These are phyloP conservation scores for Cathartes aura DNA, from an alignment of 2,113 vertebrate genomes.

Conservation along the genomic window DNA sequence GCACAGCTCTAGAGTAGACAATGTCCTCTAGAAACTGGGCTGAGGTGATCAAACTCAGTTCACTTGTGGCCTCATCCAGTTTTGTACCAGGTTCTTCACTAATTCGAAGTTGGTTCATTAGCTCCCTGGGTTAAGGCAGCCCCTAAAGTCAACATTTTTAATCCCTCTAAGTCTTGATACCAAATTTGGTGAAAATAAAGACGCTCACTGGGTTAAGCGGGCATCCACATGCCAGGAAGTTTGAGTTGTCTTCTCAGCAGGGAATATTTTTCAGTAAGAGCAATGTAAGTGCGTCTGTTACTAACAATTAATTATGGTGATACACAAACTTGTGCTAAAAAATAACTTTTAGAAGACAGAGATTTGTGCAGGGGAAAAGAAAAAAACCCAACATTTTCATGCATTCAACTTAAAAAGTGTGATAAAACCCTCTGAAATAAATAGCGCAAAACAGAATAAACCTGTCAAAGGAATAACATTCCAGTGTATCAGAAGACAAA, in stretches of 20 bases:
- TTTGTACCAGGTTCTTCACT: background rate
- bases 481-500: conserved; percentile 50
- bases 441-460: conserved; percentile 64
- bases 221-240: background rate
- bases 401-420: conserved; percentile 7
- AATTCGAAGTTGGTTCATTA: background rate
- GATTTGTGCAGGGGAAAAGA: background rate
- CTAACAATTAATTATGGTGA: background rate
- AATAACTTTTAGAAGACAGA: background rate
- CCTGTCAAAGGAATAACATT: conserved; percentile 68
- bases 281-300: background rate
- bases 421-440: conserved; percentile 55
- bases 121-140: background rate
- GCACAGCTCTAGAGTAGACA: background rate
- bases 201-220: background rate
- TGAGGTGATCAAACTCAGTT: background rate
- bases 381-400: background rate
- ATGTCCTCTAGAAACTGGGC: background rate
- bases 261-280: background rate
- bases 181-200: background rate
- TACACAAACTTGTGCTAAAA: background rate
- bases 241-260: background rate
- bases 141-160: background rate
- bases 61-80: background rate
- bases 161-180: background rate